Conservation (phyloP, 2,888 invertebrate genomes). For the Chromoteleia sp. region DNA sequence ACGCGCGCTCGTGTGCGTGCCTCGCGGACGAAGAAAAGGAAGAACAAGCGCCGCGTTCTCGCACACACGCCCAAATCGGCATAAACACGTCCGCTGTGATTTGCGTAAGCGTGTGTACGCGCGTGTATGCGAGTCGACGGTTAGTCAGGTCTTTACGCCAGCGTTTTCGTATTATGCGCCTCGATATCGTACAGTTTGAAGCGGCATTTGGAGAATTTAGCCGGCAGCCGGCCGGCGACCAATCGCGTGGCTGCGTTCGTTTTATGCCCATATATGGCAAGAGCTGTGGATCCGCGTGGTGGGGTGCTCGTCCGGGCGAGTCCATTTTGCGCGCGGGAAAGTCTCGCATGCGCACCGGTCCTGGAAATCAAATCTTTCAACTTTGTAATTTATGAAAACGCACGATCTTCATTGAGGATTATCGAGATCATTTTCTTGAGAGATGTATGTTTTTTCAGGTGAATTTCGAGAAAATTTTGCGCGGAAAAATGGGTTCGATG, state of each 20-base stretch:
- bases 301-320: slow-evolving; percentile 84
- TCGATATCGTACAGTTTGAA: slow-evolving; percentile 83
- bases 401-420: background rate
- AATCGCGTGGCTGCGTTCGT: slow-evolving; percentile 88
- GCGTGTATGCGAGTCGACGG: slow-evolving; percentile 74
- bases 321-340: slow-evolving; percentile 76
- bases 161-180: slow-evolving; percentile 78
- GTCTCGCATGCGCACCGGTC: slow-evolving; percentile 14
- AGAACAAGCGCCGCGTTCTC: slow-evolving; percentile 12
- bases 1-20: background rate
- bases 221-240: slow-evolving; percentile 87
- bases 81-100: no score
- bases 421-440: background rate
- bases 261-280: slow-evolving; percentile 94
- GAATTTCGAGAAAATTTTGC: background rate
- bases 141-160: slow-evolving; percentile 79
- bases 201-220: slow-evolving; percentile 85
- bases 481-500: background rate
- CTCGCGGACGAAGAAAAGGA: no score
- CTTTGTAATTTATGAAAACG: background rate
- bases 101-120: slow-evolving; percentile 46
- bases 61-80: slow-evolving; percentile 22
- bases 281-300: slow-evolving; percentile 87
- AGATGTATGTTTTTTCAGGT: slow-evolving; percentile 18
- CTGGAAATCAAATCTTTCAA: background rate